Evolutionary conservation across 2,797 vertebrate genomes (phyloP).

Genomic region (Gallirallus australis): DNA sequence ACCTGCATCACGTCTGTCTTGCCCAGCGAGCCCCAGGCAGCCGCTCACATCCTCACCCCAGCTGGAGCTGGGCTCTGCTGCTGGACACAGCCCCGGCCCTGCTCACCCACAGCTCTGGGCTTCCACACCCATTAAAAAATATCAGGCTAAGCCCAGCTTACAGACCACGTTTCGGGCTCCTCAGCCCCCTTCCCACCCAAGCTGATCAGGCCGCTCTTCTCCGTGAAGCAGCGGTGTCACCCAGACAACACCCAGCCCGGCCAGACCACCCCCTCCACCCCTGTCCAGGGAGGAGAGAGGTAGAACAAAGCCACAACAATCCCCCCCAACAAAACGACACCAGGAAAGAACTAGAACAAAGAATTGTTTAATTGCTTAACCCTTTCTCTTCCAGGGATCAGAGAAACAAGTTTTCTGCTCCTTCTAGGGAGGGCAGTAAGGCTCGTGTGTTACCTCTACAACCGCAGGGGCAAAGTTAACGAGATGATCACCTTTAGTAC

Average conservation of each 20-base stretch:
- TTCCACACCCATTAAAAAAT: neutral
- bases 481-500: constrained; percentile 57
- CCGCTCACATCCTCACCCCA: neutral
- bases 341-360: constrained; percentile 68
- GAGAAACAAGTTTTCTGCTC: constrained; percentile 81
- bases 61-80: neutral
- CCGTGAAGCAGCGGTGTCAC: neutral
- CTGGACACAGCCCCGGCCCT: neutral
- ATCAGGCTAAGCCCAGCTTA: neutral
- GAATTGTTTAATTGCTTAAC: constrained; percentile 78
- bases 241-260: neutral
- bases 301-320: neutral
- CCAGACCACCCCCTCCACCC: neutral
- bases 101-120: fast-evolving
- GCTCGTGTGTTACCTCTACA: constrained; percentile 78
- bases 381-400: constrained; percentile 80
- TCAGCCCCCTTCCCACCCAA: neutral
- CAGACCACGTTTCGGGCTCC: fast-evolving
- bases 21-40: neutral
- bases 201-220: fast-evolving
- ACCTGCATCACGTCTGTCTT: neutral
- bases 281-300: neutral
- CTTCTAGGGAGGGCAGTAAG: constrained; percentile 79
- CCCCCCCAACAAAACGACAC: constrained; percentile 64
- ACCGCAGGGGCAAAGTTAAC: constrained; percentile 53